Evolutionary conservation across 92 coral and sea anemone species (phyloP), one percentile per base, ranked within the genome.

Genomic region (Siderastrea radians): DNA sequence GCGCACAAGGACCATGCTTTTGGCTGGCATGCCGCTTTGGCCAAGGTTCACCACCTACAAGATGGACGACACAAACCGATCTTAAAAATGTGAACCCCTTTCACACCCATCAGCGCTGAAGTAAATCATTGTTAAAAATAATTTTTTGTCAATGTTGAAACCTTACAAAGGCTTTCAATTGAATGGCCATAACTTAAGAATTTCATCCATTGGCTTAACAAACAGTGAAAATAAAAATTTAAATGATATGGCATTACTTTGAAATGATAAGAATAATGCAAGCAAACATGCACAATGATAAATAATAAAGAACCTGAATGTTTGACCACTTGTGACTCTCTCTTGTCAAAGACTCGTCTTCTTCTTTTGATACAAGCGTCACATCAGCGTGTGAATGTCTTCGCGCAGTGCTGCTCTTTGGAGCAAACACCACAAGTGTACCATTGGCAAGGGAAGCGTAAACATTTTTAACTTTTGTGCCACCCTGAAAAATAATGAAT

Each of bases 381-480:
- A 94, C 95, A 78, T 91, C 98, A 75, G 69, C 54, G 93, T 81
- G 96, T n/a, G 85, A 92, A 65, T 44, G 92, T 63, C 65, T 70
- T 44, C 83, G 78, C n/a, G 76, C 91, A 19, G 73, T 86, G 70
- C 11, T 65, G 60, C 80, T 85, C 55, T 72, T 50, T 83, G 89
- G 93, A 8, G 98, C 76, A 53, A 98, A 80, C 19, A 96, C 97
- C 7, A 96, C 92, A 2, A 98, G 82, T 8, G 95, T 94, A 51
- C 99, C 99, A 67, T 98, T 98, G 3, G 99, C 98, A 66, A 98
- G 92, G 8, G 96, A 93, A 8, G 98, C 99, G 85, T 90, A 98
- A 17, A 98, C 96, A 72, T 89, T 84, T 45, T 81, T 86, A 6
- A 90, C 94, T 19, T 62, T 87, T 60, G 83, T n/a, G 38, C 78